Evolutionary conservation across 2,113 vertebrate genomes (phyloP).

Genomic region (Pseudolaguvia tuberculata): DNA sequence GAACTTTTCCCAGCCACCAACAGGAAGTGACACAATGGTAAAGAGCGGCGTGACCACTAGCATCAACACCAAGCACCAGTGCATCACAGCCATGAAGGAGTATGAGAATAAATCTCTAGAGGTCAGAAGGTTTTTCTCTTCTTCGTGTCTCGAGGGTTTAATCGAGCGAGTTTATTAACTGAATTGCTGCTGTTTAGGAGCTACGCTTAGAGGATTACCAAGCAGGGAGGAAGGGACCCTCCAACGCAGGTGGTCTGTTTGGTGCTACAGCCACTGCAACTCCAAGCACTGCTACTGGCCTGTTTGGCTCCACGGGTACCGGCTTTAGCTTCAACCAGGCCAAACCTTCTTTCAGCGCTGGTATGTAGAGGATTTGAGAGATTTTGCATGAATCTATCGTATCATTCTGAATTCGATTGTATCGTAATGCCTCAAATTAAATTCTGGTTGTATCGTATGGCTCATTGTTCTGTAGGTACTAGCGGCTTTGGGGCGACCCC

Average conservation of each 20-base stretch:
- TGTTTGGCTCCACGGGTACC: slow-evolving; percentile 81
- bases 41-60: slow-evolving; percentile 92
- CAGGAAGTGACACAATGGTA: slow-evolving; percentile 92
- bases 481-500: slow-evolving; percentile 79
- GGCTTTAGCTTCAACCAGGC: slow-evolving; percentile 84
- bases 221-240: slow-evolving; percentile 87
- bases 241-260: slow-evolving; percentile 72
- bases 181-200: slow-evolving; percentile 61
- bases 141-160: background rate
- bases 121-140: slow-evolving; percentile 55
- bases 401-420: background rate
- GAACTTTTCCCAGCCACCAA: slow-evolving; percentile 73
- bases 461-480: slow-evolving; percentile 55
- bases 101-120: slow-evolving; percentile 91
- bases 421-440: background rate
- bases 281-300: slow-evolving; percentile 76
- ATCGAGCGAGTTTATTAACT: background rate
- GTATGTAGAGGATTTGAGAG: slow-evolving; percentile 58
- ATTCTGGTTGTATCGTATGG: too few species aligned
- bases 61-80: slow-evolving; percentile 97
- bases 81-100: slow-evolving; percentile 98
- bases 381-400: background rate
- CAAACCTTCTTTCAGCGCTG: slow-evolving; percentile 83
- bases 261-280: slow-evolving; percentile 76
- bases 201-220: slow-evolving; percentile 91